Conservation (phyloP, 2,797 vertebrate species). For the Echeneis naucrates region DNA sequence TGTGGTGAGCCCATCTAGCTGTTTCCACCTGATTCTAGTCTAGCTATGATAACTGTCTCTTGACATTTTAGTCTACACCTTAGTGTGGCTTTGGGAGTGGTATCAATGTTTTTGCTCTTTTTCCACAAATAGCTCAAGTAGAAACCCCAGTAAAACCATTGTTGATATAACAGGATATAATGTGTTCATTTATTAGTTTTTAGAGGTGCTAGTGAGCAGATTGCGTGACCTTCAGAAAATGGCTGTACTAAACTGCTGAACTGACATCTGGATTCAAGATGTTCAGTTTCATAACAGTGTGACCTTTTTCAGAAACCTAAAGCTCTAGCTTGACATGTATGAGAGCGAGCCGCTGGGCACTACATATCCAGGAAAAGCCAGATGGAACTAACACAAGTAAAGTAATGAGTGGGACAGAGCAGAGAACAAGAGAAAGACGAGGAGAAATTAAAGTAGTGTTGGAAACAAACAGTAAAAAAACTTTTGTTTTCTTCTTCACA, state of each 20-base stretch:
- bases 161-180: no score
- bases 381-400: neutral
- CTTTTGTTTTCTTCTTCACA: neutral
- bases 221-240: neutral
- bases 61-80: no score
- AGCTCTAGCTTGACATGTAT: neutral
- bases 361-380: neutral
- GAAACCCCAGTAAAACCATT: neutral
- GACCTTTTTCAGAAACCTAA: neutral
- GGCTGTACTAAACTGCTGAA: neutral
- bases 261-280: neutral
- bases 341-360: neutral
- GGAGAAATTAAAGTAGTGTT: neutral
- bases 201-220: neutral
- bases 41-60: no score
- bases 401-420: conserved; percentile 5
- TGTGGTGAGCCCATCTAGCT: no score
- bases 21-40: no score
- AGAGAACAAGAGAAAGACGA: neutral
- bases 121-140: neutral
- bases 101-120: neutral
- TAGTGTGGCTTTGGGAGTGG: no score
- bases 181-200: neutral
- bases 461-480: conserved; percentile 17
- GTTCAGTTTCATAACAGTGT: neutral